Conservation (phyloP, 1,140 invertebrate species). For the Drosophila ogumai region DNA sequence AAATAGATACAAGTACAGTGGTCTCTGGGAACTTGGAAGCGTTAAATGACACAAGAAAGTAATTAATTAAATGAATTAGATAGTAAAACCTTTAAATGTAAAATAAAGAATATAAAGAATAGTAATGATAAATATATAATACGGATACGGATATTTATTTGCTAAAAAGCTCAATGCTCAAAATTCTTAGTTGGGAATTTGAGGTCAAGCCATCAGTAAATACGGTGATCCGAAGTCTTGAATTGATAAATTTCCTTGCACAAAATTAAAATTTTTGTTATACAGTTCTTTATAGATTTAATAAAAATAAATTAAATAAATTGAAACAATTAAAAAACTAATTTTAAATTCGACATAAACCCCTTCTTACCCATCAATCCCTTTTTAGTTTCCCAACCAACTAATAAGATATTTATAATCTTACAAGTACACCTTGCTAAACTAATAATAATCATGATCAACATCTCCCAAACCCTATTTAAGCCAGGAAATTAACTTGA, state of each 20-base stretch:
- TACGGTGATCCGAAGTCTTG: too few species aligned
- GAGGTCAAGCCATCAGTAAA: too few species aligned
- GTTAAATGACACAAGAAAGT: not conserved
- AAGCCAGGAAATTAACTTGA: not conserved
- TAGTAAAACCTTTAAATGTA: too few species aligned
- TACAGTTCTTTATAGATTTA: too few species aligned
- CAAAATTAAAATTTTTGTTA: not conserved
- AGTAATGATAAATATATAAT: not conserved
- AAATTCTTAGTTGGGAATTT: too few species aligned
- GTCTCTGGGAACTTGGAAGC: not conserved
- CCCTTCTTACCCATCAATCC: not conserved
- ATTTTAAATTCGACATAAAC: too few species aligned
- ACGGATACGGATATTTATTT: too few species aligned
- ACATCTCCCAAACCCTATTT: not conserved
- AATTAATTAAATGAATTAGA: not conserved
- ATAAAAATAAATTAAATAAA: too few species aligned
- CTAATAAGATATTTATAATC: not conserved
- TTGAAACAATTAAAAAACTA: too few species aligned
- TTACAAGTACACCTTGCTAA: not conserved
- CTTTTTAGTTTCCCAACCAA: too few species aligned
- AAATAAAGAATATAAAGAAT: too few species aligned
- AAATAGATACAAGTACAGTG: constrained; percentile 35
- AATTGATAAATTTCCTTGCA: not conserved
- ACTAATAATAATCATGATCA: not conserved
- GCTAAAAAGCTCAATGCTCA: too few species aligned